A percentile compares a stretch with the other conserved stretches of the same genome.
Evolutionary conservation across 2,888 invertebrate species (phyloP).

Genomic region (Trichacis sp.): DNA sequence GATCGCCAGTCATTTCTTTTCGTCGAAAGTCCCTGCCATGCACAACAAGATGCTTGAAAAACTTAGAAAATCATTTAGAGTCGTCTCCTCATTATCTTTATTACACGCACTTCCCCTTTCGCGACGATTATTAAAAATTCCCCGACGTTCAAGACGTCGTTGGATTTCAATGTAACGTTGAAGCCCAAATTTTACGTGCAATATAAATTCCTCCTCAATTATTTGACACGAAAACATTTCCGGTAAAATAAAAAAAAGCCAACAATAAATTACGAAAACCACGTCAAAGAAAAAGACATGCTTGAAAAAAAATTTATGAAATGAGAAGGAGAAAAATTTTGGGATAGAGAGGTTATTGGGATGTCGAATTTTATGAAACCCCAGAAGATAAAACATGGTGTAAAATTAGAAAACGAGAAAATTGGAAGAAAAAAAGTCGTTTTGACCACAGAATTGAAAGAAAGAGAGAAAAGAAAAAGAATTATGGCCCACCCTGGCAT

Average conservation of each 20-base stretch:
- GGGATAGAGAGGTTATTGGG: no score
- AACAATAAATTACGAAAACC: no score
- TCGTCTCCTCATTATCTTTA: background rate
- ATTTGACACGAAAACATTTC: no score
- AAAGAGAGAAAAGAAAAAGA: slow-evolving; percentile 46
- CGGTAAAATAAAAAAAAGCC: no score
- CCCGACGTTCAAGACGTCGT: background rate
- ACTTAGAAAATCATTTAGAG: background rate
- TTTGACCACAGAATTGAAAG: slow-evolving; percentile 44
- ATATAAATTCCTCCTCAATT: no score
- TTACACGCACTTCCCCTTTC: background rate
- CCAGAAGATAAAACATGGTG: no score
- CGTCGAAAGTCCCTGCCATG: background rate
- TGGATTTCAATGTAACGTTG: background rate
- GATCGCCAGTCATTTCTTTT: background rate
- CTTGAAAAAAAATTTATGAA: no score
- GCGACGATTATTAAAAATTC: background rate
- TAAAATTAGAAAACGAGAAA: background rate
- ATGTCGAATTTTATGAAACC: slow-evolving; percentile 6
- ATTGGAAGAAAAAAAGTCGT: slow-evolving; percentile 30
- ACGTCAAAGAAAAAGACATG: no score
- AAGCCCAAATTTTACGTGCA: background rate
- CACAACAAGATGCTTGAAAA: background rate
- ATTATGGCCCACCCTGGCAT: slow-evolving; percentile 36
- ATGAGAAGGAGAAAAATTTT: no score